Base-by-base conservation (phyloP, 2,888 invertebrate genomes). In the Tipula vernalis region DNA sequence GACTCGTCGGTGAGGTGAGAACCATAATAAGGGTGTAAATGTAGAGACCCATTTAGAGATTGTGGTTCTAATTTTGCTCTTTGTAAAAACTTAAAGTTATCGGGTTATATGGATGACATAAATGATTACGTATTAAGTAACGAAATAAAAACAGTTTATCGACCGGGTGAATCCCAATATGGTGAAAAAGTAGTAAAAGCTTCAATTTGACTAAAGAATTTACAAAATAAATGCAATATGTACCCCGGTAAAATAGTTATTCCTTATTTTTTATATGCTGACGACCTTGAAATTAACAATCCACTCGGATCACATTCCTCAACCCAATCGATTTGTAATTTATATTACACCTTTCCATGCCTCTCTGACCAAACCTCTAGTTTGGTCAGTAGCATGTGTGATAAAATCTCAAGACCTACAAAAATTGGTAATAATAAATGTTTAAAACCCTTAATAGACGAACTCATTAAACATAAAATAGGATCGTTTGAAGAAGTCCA, bases 351-450 rank as follows among this genome's bases (percentile, higher is more conserved):
- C 1, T 83, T 36, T 36, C 36, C 83, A 36, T 36, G 83, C 36
- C 13, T 83, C 1, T 2, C 15, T 36, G 36, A 28, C n/a, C n/a
- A n/a, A n/a, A n/a, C n/a, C n/a, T n/a, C n/a, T n/a, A n/a, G n/a
- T n/a, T n/a, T n/a, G n/a, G n/a, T n/a, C n/a, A n/a, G n/a, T 89
- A 86, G 88, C 88, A 71, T 87, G 87, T 51, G 83, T 89, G 41
- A 87, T 89, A 87, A 88, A 89, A 87, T 87, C 88, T 85, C 28
- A 87, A 83, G 89, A 89, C 88, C 87, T 89, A 85, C 88, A 88
- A 87, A 88, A 87, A 39, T 89, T 87, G 88, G 89, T n/a, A 89
- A 89, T 88, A 87, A 87, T 83, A 86, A 87, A 86, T 88, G 88
- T 36, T 89, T 90, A 87, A 39, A 88, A 13, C 87, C 88, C 71